These are phyloP conservation scores for Acanthaster planci DNA, from an alignment of 35 echinoderm and acorn worm genomes.

Conservation along the genomic window DNA sequence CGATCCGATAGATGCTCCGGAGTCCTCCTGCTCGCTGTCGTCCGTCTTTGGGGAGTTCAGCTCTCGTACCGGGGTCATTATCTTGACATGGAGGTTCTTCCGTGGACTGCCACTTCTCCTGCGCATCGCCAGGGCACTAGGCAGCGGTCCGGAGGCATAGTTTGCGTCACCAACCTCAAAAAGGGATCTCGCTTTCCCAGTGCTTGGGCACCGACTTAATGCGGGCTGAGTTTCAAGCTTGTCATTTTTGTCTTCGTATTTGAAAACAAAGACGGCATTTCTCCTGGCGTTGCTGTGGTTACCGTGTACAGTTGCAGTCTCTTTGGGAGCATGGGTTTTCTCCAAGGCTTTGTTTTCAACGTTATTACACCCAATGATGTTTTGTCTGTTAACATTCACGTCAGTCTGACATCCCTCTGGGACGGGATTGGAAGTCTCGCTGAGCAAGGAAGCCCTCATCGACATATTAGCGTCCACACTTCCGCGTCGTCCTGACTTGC, in stretches of 20 bases:
- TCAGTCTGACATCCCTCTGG: no score
- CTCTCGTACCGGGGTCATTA: conserved; percentile 8
- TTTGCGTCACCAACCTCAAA: no score
- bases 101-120: not conserved
- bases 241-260: not conserved
- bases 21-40: not conserved
- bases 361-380: no score
- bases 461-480: not conserved
- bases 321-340: no score
- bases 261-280: conserved; percentile 8
- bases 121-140: no score
- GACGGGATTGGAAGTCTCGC: no score
- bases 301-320: not conserved
- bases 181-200: no score
- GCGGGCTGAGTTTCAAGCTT: not conserved
- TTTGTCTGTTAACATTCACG: no score
- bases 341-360: no score
- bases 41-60: not conserved
- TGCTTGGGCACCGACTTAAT: no score
- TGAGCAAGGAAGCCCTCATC: not conserved
- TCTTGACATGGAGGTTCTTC: not conserved
- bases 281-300: not conserved
- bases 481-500: not conserved
- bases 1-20: not conserved
- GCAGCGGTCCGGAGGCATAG: no score